Evolutionary conservation across 2,888 invertebrate genomes (phyloP).

Genomic region (Tachina lurida): DNA sequence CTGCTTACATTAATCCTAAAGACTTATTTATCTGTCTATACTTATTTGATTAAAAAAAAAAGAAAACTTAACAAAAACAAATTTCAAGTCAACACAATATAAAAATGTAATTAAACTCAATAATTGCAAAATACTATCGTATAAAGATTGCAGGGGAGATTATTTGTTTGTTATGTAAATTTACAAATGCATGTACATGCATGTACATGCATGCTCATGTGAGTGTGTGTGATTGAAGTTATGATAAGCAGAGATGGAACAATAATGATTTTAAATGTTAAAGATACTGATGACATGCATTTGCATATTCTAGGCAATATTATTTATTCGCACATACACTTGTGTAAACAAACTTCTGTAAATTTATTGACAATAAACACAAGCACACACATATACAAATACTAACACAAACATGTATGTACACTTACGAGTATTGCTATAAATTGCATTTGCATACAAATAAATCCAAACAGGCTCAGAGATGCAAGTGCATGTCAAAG

Average conservation of each 20-base stretch:
- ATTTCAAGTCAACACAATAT: slow-evolving; percentile 62
- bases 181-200: neutral
- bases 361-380: slow-evolving; percentile 2
- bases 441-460: slow-evolving; percentile 32
- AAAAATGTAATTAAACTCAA: slow-evolving; percentile 67
- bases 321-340: slow-evolving; percentile 3
- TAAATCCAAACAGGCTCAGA: neutral
- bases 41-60: neutral
- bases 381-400: neutral
- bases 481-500: slow-evolving; percentile 4
- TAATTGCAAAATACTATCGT: slow-evolving; percentile 9
- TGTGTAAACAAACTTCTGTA: slow-evolving; percentile 3
- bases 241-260: slow-evolving; percentile 10
- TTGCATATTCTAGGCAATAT: slow-evolving; percentile 20
- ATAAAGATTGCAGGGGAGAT: slow-evolving; percentile 6
- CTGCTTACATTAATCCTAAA: neutral
- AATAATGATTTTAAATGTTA: slow-evolving; percentile 56
- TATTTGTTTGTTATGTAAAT: slow-evolving; percentile 41
- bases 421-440: slow-evolving; percentile 7
- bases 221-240: neutral
- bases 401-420: neutral
- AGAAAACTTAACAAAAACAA: slow-evolving; percentile 16
- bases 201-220: slow-evolving; percentile 1
- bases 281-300: slow-evolving; percentile 64
- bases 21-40: neutral